A percentile compares a stretch with the other conserved stretches of the same genome.
phyloP scores from a whole-genome alignment of 1,140 invertebrate genomes.

The Pseudomyrmex cubaensis region DNA sequence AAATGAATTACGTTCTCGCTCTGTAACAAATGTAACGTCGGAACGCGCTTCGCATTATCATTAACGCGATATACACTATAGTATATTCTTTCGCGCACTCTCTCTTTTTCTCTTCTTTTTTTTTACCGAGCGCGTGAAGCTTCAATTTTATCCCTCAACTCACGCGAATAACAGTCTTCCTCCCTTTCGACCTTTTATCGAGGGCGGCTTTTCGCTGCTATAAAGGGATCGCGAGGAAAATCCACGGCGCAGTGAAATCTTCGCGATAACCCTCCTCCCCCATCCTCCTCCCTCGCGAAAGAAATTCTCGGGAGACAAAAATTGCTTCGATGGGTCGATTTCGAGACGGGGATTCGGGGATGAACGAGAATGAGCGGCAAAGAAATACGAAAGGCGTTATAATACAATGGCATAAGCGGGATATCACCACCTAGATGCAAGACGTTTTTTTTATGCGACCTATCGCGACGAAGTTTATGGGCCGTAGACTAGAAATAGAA shows the following conservation, averaged over 20 bases:
- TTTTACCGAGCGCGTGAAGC: neutral
- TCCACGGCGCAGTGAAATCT: neutral
- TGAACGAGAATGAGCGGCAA: neutral
- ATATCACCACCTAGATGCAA: conserved; percentile 9
- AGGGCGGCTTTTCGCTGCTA: conserved; percentile 2
- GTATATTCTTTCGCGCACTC: neutral
- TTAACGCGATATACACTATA: neutral
- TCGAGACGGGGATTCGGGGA: neutral
- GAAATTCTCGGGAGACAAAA: conserved; percentile 15
- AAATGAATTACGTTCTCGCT: conserved; percentile 24
- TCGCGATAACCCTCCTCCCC: neutral
- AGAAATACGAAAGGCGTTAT: conserved; percentile 1
- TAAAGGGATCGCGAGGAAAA: conserved; percentile 29
- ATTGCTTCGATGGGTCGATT: neutral
- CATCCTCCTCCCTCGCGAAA: no score
- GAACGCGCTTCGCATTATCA: neutral
- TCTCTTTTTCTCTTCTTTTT: neutral
- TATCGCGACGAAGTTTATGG: conserved; percentile 65
- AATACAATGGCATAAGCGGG: neutral
- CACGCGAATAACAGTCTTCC: neutral
- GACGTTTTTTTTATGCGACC: conserved; percentile 66
- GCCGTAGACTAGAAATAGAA: conserved; percentile 73
- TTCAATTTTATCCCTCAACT: conserved; percentile 11
- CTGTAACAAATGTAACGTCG: conserved; percentile 24
- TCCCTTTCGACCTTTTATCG: neutral